Conservation (phyloP, 2,113 vertebrate species). For the Macroglossus sobrinus region DNA sequence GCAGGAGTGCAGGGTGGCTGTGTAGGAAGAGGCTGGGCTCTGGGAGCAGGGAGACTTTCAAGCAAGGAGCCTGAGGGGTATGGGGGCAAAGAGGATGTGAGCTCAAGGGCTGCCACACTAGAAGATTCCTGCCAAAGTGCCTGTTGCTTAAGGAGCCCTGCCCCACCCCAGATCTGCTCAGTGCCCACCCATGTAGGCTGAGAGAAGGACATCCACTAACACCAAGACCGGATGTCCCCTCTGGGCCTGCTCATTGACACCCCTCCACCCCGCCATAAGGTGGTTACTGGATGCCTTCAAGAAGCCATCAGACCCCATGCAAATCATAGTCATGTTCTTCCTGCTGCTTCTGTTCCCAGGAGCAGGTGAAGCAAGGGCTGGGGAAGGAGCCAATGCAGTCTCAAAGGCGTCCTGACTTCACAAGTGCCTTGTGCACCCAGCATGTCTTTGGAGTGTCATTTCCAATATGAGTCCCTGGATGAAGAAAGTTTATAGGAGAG, state of each 20-base stretch:
- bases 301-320: background rate
- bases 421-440: background rate
- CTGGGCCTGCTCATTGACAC: background rate
- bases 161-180: background rate
- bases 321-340: background rate
- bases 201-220: background rate
- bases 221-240: background rate
- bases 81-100: rapidly evolving
- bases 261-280: too few relatives aligned
- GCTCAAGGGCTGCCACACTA: background rate
- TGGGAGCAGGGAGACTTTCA: background rate
- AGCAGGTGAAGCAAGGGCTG: background rate
- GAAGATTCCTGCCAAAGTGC: background rate
- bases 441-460: background rate
- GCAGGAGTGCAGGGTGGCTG: background rate
- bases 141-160: background rate
- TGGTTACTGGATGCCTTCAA: background rate
- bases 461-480: background rate
- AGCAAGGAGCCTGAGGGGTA: background rate
- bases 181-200: background rate
- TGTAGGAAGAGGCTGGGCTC: too few relatives aligned
- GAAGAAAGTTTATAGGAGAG: background rate
- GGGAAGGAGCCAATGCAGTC: background rate
- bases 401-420: background rate
- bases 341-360: background rate